A percentile compares a stretch with the other conserved stretches of the same genome.
phyloP scores from a whole-genome alignment of 2,797 vertebrate species.

The Naso thynnoides region DNA sequence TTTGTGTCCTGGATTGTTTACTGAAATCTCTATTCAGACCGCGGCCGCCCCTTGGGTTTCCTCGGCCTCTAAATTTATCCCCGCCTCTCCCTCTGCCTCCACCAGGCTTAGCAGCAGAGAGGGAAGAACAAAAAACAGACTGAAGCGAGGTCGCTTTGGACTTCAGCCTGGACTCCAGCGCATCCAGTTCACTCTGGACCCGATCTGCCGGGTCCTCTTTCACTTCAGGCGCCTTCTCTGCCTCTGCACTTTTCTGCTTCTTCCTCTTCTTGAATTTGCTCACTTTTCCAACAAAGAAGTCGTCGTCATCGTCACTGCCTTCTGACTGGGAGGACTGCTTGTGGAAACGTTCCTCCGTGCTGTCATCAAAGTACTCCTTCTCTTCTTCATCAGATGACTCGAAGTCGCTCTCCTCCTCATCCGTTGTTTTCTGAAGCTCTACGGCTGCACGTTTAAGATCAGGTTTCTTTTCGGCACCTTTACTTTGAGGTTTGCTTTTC shows the following conservation, averaged over 20 bases:
- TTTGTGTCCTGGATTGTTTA: slow-evolving; percentile 61
- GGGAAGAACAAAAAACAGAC: slow-evolving; percentile 89
- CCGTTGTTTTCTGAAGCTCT: slow-evolving; percentile 5
- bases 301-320: slow-evolving; percentile 86
- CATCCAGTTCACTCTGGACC: slow-evolving; percentile 48
- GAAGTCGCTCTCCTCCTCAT: slow-evolving; percentile 73
- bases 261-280: slow-evolving; percentile 89
- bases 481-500: slow-evolving; percentile 25
- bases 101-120: slow-evolving; percentile 74
- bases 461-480: slow-evolving; percentile 17
- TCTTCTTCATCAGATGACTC: slow-evolving; percentile 81
- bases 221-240: slow-evolving; percentile 35
- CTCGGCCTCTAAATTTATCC: slow-evolving; percentile 42
- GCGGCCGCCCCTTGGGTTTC: slow-evolving; percentile 5
- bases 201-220: slow-evolving; percentile 38
- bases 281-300: slow-evolving; percentile 96
- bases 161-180: slow-evolving; percentile 69
- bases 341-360: slow-evolving; percentile 96
- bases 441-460: slow-evolving; percentile 11
- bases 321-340: slow-evolving; percentile 93
- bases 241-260: slow-evolving; percentile 28
- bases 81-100: slow-evolving; percentile 56
- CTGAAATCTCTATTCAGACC: slow-evolving; percentile 40
- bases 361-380: slow-evolving; percentile 95
- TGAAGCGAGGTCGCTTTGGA: slow-evolving; percentile 77